Base-by-base conservation (phyloP, 2,113 vertebrate genomes). In the Hirundichthys speculiger region DNA sequence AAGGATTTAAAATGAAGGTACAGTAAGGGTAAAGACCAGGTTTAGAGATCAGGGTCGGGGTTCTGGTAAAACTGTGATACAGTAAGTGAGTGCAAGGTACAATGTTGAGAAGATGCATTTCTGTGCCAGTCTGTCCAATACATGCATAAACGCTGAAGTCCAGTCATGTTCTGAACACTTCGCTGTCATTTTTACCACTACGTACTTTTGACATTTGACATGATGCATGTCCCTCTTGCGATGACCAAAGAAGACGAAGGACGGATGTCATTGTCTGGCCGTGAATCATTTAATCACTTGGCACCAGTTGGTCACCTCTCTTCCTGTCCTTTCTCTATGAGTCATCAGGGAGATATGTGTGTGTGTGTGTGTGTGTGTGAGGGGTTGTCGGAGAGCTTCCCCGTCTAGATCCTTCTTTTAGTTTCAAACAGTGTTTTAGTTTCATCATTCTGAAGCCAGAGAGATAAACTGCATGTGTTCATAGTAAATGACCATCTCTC, bases 371-470 rank as follows among this genome's bases (percentile, higher is more conserved):
- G 48, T 4, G 22, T 30, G 60, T 63, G 38, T 4, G 4, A 11
- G 15, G 39, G 47, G 14, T 41, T 50, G 38, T 66, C 57, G 15
- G 12, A 47, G 55, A 57, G 61, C 54, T 77, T 73, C 55, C 48
- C 62, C 69, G 21, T 40, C 41, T 30, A 70, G 59, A 77, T 83
- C 72, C 65, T 60, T 74, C 62, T 84, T 88, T 80, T 78, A 75
- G 69, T 85, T 85, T 85, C 75, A 84, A 57, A 63, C 22, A 30
- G 5, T 62, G 24, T 52, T 72, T 74, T 64, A 58, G 66, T 83
- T 77, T 85, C 69, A 75, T 70, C 56, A 72, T 46, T 64, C n/a
- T 52, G 14, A 39, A 45, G 5, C 39, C 5, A 13, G 10, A 55
- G 15, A 21, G 24, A 61, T 45, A 40, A 58, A 51, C n/a, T 12